These are phyloP conservation scores for Cheilosia vernalis DNA, from an alignment of 2,888 invertebrate species.

Conservation along the genomic window DNA sequence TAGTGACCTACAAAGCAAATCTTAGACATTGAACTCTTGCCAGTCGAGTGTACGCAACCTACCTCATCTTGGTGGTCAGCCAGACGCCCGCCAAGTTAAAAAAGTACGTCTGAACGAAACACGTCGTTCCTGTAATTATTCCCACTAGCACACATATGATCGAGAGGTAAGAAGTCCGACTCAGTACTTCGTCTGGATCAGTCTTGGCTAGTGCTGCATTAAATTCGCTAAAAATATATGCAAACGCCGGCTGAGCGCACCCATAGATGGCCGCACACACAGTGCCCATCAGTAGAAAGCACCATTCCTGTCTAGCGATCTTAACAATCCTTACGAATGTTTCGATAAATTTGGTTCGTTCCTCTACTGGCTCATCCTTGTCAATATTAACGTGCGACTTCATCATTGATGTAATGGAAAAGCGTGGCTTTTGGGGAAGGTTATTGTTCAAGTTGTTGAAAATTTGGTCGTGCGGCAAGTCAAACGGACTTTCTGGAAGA, in stretches of 20 bases:
- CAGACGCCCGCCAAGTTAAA: constrained; percentile 90
- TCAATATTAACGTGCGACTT: background rate
- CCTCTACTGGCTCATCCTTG: background rate
- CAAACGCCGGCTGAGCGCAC: constrained; percentile 89
- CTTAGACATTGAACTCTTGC: background rate
- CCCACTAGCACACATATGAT: constrained; percentile 87
- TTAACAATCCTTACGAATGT: constrained; percentile 85
- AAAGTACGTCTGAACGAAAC: constrained; percentile 88
- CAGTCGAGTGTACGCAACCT: background rate
- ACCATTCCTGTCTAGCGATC: constrained; percentile 86
- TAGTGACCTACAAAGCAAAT: constrained; percentile 76
- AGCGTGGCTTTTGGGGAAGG: constrained; percentile 40
- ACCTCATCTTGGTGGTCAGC: constrained; percentile 86
- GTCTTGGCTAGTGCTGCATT: constrained; percentile 84
- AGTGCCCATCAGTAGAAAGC: constrained; percentile 86
- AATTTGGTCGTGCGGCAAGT: constrained; percentile 34
- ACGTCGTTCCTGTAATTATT: constrained; percentile 86
- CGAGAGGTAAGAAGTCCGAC: constrained; percentile 85
- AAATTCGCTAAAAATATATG: constrained; percentile 90
- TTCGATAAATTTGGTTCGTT: constrained; percentile 74
- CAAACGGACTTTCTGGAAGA: constrained; percentile 26
- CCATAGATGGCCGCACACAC: constrained; percentile 88
- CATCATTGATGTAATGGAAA: constrained; percentile 39
- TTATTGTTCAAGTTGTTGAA: constrained; percentile 49
- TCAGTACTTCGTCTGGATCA: constrained; percentile 84